phyloP scores from a whole-genome alignment of 2,888 invertebrate species.

The Tineola bisselliella region DNA sequence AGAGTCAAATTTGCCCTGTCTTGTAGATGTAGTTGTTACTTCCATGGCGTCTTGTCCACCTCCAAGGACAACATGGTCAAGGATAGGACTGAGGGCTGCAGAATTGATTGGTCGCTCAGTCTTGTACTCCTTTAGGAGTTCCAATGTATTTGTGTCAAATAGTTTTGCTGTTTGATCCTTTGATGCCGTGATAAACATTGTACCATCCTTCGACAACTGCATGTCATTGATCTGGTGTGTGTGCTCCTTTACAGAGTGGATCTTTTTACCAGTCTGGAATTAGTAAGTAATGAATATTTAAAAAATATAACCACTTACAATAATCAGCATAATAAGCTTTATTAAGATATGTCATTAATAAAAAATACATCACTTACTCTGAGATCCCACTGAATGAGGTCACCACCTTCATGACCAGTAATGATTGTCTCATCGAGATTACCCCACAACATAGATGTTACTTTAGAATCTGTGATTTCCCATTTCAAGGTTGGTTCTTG shows the following conservation, averaged over 20 bases:
- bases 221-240: constrained; percentile 92
- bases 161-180: constrained; percentile 96
- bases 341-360: neutral
- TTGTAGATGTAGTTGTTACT: constrained; percentile 93
- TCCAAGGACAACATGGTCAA: constrained; percentile 96
- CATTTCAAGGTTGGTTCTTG: constrained; percentile 81
- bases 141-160: constrained; percentile 88
- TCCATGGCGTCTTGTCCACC: constrained; percentile 99
- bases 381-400: constrained; percentile 92
- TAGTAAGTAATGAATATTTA: constrained; percentile 16
- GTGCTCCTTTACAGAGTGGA: constrained; percentile 84
- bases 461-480: constrained; percentile 83
- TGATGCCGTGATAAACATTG: constrained; percentile 97
- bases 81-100: constrained; percentile 94
- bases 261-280: constrained; percentile 81
- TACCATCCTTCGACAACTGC: constrained; percentile 92
- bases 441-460: constrained; percentile 95
- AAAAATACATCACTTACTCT: constrained; percentile 61
- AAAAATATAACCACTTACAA: no score
- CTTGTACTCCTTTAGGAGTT: constrained; percentile 93
- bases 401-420: constrained; percentile 95
- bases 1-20: constrained; percentile 97
- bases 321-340: no score
- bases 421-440: constrained; percentile 90
- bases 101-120: constrained; percentile 98